Conservation (phyloP, 2,797 vertebrate species). For the Heliangelus exortis region DNA sequence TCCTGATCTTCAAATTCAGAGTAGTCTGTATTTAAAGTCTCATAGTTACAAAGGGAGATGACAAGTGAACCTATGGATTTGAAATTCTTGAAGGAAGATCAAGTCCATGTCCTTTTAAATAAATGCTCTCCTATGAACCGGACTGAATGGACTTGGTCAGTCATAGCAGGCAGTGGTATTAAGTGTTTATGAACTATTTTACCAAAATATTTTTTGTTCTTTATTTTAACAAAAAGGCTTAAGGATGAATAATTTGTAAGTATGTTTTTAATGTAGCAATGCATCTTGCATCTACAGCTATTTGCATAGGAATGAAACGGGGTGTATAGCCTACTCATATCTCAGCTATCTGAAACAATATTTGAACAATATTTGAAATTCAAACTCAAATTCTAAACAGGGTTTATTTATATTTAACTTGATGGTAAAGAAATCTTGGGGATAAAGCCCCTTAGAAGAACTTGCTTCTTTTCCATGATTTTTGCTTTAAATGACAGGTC, state of each 20-base stretch:
- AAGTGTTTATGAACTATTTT: neutral
- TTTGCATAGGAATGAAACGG: neutral
- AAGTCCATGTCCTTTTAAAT: neutral
- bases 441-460: neutral
- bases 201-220: neutral
- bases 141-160: neutral
- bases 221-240: neutral
- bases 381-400: neutral
- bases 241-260: neutral
- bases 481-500: neutral
- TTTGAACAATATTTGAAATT: neutral
- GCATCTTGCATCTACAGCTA: neutral
- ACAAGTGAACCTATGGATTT: neutral
- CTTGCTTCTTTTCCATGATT: accelerated
- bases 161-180: neutral
- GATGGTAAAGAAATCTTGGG: neutral
- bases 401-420: neutral
- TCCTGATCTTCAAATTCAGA: neutral
- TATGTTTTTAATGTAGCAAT: neutral
- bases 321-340: neutral
- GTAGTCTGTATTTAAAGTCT: neutral
- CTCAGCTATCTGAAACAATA: neutral
- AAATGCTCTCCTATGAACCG: neutral
- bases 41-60: neutral
- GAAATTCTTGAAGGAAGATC: neutral